phyloP scores from a whole-genome alignment of 23 tunicate genomes.

The Pegea sp. region DNA sequence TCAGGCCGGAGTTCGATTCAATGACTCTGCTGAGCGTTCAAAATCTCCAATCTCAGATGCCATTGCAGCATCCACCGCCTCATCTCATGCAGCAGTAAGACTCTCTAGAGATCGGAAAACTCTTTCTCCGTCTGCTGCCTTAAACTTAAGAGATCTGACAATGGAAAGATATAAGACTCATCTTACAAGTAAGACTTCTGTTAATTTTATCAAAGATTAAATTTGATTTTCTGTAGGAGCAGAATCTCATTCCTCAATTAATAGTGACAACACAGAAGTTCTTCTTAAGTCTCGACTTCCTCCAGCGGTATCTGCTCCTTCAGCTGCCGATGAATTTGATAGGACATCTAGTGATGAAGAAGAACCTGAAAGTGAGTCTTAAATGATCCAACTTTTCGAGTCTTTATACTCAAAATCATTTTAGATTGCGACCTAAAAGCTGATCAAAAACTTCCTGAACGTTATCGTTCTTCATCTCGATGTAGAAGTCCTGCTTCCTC shows the following conservation, averaged over 20 bases:
- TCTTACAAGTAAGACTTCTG: background rate
- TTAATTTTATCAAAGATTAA: background rate
- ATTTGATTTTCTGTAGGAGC: slow-evolving; percentile 10
- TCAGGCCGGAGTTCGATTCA: slow-evolving; percentile 39
- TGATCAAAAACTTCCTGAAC: background rate
- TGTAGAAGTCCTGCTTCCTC: slow-evolving; percentile 21
- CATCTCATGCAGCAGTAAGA: slow-evolving; percentile 58
- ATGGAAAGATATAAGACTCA: slow-evolving; percentile 89
- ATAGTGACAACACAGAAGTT: slow-evolving; percentile 72
- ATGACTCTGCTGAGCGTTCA: slow-evolving; percentile 21
- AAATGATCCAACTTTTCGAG: too few species aligned
- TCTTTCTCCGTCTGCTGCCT: slow-evolving; percentile 75
- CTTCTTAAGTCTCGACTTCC: slow-evolving; percentile 35
- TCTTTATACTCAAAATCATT: background rate
- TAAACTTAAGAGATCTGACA: slow-evolving; percentile 72
- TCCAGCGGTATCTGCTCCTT: background rate
- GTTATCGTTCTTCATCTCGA: slow-evolving; percentile 2
- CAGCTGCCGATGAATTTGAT: background rate
- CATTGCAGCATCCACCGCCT: slow-evolving; percentile 71
- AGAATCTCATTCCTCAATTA: slow-evolving; percentile 51
- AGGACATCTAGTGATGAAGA: background rate
- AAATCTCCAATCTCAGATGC: slow-evolving; percentile 60
- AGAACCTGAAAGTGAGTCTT: background rate
- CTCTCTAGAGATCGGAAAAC: slow-evolving; percentile 27
- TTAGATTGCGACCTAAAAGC: background rate